Evolutionary conservation across 1,140 invertebrate genomes (phyloP).

Genomic region (Asobara japonica): DNA sequence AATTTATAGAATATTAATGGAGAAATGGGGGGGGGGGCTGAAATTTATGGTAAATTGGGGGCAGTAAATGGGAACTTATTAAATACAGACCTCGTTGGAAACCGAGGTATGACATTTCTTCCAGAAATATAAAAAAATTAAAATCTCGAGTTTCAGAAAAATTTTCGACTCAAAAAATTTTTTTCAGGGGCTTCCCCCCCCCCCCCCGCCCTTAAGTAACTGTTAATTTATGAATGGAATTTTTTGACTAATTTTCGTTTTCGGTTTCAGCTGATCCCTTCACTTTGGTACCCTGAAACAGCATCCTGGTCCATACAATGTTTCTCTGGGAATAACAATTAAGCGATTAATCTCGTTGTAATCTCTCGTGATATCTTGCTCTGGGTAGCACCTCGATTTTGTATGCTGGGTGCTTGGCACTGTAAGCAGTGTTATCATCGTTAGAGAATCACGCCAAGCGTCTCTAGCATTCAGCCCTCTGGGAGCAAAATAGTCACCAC

Average conservation of each 20-base stretch:
- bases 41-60: too few relatives aligned
- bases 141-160: too few relatives aligned
- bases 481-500: constrained; percentile 1
- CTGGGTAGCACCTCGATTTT: constrained; percentile 17
- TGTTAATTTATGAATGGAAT: too few relatives aligned
- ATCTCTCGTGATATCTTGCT: constrained; percentile 3
- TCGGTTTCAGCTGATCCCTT: background rate
- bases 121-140: too few relatives aligned
- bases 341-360: constrained; percentile 26
- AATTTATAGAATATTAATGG: too few relatives aligned
- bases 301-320: background rate
- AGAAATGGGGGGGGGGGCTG: too few relatives aligned
- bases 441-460: background rate
- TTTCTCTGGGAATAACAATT: constrained; percentile 24
- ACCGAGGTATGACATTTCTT: too few relatives aligned
- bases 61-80: too few relatives aligned
- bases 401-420: constrained; percentile 21
- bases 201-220: too few relatives aligned
- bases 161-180: too few relatives aligned
- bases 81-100: too few relatives aligned
- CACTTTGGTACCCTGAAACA: background rate
- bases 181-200: too few relatives aligned
- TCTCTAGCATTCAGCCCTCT: background rate
- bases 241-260: background rate
- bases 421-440: constrained; percentile 17